Evolutionary conservation across 2,888 invertebrate genomes (phyloP), one percentile per base, ranked within the genome.

Genomic region (Morpho helenor): DNA sequence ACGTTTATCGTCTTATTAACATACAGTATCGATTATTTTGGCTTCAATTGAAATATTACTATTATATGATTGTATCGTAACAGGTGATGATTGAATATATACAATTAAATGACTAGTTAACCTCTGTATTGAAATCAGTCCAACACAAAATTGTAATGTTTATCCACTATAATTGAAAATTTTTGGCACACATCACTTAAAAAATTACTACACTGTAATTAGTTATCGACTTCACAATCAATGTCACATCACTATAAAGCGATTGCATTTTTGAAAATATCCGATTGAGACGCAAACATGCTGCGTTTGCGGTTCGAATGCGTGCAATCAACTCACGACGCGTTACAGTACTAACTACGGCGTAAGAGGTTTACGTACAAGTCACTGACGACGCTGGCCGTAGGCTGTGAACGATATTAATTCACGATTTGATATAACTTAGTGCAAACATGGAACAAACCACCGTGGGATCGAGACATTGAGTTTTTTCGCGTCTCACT

Each of bases 311-410:
- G 43, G 47, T 48, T 74, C 69, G 74, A 72, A 75, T 66, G 75
- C 87, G 87, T 87, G 86, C 76, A 76, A 73, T 62, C 85, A 65
- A 73, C 66, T 64, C 84, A 80, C 80, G 74, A 69, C 80, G 76
- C 77, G 79, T 77, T 71, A 71, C 71, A 77, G 75, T 79, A 87
- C 87, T 87, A 67, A 66, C 59, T 61, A 61, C 59, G 54, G 56
- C 47, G 60, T 62, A 60, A 58, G 54, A 60, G 45, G 56, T 72
- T 70, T 51, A 49, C 70, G 71, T 71, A 56, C 52, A 54, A 48
- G 53, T 53, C 69, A 68, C 66, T 68, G 31, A 31, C 67, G 72
- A 72, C 68, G 68, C 71, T 66, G 68, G 75, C 74, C 67, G 72
- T 59, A 65, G 67, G 65, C 50, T 61, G 58, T 50, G 60, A 56